Conservation (phyloP, 2,888 invertebrate genomes). For the Ellobium chinense region DNA sequence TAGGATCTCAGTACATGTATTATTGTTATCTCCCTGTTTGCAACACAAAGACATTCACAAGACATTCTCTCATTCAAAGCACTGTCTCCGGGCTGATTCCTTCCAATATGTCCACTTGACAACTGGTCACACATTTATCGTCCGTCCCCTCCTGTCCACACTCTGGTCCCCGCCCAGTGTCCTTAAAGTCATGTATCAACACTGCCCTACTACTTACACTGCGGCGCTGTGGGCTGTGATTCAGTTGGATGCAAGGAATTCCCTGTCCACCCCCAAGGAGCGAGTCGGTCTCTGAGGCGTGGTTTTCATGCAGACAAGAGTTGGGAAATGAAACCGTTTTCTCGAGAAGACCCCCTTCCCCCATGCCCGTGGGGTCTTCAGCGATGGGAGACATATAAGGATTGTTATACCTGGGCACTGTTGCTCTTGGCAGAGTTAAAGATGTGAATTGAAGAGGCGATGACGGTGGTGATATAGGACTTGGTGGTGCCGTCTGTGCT, state of each 20-base stretch:
- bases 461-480: not conserved
- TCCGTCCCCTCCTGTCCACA: not conserved
- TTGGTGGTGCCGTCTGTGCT: no score
- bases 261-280: not conserved
- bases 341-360: not conserved
- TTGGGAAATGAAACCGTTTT: constrained; percentile 27
- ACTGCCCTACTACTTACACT: not conserved
- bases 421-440: constrained; percentile 11
- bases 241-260: not conserved
- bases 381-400: constrained; percentile 17
- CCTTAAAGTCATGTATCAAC: not conserved
- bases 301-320: not conserved
- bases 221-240: not conserved
- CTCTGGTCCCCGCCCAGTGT: not conserved
- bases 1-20: no score
- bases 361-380: not conserved
- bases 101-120: not conserved
- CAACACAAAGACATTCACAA: not conserved
- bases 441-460: not conserved
- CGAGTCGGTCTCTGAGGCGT: not conserved
- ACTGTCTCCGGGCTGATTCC: not conserved
- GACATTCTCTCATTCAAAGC: not conserved
- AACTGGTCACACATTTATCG: not conserved
- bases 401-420: not conserved
- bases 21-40: no score